Conservation (phyloP, 2,888 invertebrate genomes). For the Cantharis nigra region DNA sequence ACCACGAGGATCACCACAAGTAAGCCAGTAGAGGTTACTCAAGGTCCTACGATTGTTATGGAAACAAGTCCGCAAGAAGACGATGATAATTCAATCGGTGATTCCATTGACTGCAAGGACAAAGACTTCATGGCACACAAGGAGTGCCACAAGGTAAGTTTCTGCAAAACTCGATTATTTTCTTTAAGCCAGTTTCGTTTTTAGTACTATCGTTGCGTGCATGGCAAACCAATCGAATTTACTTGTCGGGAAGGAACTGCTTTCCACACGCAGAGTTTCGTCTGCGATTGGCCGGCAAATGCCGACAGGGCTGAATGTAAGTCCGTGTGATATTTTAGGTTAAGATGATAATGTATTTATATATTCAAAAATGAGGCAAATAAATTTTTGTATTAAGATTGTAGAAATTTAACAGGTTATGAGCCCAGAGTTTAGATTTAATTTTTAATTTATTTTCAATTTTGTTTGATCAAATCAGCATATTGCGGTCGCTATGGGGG, state of each 20-base stretch:
- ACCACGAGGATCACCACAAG: slow-evolving; percentile 32
- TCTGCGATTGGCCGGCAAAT: slow-evolving; percentile 83
- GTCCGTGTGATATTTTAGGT: neutral
- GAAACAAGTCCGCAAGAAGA: slow-evolving; percentile 34
- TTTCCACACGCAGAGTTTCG: slow-evolving; percentile 70
- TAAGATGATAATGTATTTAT: neutral
- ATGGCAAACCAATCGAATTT: slow-evolving; percentile 74
- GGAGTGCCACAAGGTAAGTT: slow-evolving; percentile 62
- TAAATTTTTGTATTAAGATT: neutral
- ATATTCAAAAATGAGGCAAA: neutral
- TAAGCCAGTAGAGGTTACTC: slow-evolving; percentile 23
- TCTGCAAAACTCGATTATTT: neutral
- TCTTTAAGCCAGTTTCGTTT: slow-evolving; percentile 16
- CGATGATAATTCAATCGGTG: slow-evolving; percentile 22
- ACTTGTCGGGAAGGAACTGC: slow-evolving; percentile 75
- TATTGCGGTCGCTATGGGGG: too few species aligned
- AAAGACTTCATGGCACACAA: slow-evolving; percentile 63
- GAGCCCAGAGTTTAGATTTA: neutral
- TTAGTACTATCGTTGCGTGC: slow-evolving; percentile 85
- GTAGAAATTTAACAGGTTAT: neutral
- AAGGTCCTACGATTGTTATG: slow-evolving; percentile 40
- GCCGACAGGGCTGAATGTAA: slow-evolving; percentile 67
- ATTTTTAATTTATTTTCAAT: too few species aligned
- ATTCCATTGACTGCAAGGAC: slow-evolving; percentile 57
- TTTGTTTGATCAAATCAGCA: too few species aligned